Percentiles rank a stretch among this genome's conserved stretches.
phyloP scores from a whole-genome alignment of 2,797 vertebrate species.

The Pempheris klunzingeri region DNA sequence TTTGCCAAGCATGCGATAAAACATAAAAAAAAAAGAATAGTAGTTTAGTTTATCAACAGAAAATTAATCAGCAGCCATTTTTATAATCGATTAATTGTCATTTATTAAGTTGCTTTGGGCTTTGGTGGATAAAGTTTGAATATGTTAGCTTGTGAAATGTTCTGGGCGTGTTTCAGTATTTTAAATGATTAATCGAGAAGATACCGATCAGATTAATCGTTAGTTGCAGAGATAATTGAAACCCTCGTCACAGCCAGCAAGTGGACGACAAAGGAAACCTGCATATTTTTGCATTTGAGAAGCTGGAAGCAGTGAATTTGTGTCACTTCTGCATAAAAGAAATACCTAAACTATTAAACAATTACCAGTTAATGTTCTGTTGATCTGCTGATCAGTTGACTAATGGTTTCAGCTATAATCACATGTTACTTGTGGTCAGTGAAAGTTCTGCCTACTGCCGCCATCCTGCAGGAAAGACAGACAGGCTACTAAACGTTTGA shows the following conservation, averaged over 20 bases:
- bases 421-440: neutral
- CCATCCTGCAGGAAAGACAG: neutral
- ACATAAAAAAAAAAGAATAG: neutral
- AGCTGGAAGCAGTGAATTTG: neutral
- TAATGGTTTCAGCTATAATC: neutral
- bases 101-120: no score
- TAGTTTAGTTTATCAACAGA: neutral
- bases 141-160: no score
- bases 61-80: neutral
- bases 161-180: no score
- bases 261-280: no score
- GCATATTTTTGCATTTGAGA: neutral
- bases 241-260: no score
- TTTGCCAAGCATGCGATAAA: neutral
- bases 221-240: no score
- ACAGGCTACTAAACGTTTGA: slow-evolving; percentile 13
- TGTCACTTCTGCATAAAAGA: neutral
- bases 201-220: no score
- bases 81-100: neutral
- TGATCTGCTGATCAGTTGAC: neutral
- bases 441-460: neutral
- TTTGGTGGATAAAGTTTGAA: neutral
- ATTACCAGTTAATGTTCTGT: neutral
- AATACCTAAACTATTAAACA: neutral
- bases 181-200: no score